A percentile compares a stretch with the other conserved stretches of the same genome.
Evolutionary conservation across 2,113 vertebrate species (phyloP).

Genomic region (Galemys pyrenaicus): DNA sequence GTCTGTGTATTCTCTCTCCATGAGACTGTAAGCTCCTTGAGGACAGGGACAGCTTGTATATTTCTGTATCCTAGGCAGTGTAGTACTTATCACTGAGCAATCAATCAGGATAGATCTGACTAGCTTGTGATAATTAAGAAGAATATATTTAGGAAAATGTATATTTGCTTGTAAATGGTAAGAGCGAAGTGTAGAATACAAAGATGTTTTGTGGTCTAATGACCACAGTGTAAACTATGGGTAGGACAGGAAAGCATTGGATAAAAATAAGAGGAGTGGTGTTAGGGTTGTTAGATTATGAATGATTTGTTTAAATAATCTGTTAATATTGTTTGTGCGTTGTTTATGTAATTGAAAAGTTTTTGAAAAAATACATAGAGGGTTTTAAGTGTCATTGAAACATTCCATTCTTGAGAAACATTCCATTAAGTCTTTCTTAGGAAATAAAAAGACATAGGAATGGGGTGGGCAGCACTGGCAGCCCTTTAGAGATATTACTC

Average conservation of each 20-base stretch:
- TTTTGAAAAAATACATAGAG: background rate
- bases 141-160: background rate
- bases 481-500: conserved; percentile 11
- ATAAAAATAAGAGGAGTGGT: background rate
- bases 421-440: background rate
- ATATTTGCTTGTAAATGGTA: background rate
- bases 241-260: background rate
- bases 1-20: background rate
- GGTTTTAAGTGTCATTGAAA: background rate
- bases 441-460: background rate
- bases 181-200: background rate
- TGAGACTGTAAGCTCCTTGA: background rate
- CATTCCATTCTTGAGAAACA: background rate
- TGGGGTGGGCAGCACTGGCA: background rate
- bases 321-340: background rate
- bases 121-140: background rate
- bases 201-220: background rate
- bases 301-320: background rate
- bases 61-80: background rate
- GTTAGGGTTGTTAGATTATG: background rate
- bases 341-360: background rate
- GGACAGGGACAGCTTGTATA: background rate
- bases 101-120: background rate
- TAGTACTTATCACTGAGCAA: background rate
- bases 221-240: background rate